Evolutionary conservation across 2,113 vertebrate genomes (phyloP).

Genomic region (Sclerurus mexicanus): DNA sequence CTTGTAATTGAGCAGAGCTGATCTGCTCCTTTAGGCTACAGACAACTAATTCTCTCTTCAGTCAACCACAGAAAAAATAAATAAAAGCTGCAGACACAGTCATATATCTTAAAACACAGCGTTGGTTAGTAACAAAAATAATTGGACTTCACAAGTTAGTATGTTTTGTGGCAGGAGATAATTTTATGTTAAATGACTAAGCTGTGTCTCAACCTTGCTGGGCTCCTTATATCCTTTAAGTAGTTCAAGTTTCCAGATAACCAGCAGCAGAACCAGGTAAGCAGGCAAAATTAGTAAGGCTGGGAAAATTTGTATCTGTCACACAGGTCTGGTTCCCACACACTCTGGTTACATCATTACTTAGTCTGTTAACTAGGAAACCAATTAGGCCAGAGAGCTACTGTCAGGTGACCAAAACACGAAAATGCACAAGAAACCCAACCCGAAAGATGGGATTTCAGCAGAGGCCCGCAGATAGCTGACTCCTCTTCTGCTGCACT

Average conservation of each 20-base stretch:
- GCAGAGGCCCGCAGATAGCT: slow-evolving; percentile 89
- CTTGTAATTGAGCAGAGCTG: not conserved
- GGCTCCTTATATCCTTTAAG: slow-evolving; percentile 74
- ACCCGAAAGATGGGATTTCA: slow-evolving; percentile 93
- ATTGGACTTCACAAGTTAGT: slow-evolving; percentile 37
- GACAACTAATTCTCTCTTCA: not conserved
- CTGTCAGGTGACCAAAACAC: slow-evolving; percentile 93
- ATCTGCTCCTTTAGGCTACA: slow-evolving; percentile 3
- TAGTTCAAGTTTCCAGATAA: slow-evolving; percentile 93
- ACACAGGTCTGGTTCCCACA: slow-evolving; percentile 96
- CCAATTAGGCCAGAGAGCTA: slow-evolving; percentile 82
- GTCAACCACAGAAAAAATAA: not conserved
- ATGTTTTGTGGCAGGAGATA: slow-evolving; percentile 25
- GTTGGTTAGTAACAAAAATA: slow-evolving; percentile 30
- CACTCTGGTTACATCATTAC: slow-evolving; percentile 99
- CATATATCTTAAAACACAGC: not conserved
- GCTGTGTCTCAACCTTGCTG: slow-evolving; percentile 60
- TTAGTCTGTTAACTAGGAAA: slow-evolving; percentile 82
- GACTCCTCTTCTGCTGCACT: slow-evolving; percentile 87
- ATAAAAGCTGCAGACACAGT: not conserved
- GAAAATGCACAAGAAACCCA: slow-evolving; percentile 89
- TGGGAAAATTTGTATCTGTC: slow-evolving; percentile 96
- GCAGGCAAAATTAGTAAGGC: slow-evolving; percentile 85
- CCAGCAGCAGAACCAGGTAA: slow-evolving; percentile 84
- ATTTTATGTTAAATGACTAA: slow-evolving; percentile 62